A percentile compares a stretch with the other conserved stretches of the same genome.
Conservation (phyloP, 2,113 vertebrate species). For the Rhabdomys dilectus region DNA sequence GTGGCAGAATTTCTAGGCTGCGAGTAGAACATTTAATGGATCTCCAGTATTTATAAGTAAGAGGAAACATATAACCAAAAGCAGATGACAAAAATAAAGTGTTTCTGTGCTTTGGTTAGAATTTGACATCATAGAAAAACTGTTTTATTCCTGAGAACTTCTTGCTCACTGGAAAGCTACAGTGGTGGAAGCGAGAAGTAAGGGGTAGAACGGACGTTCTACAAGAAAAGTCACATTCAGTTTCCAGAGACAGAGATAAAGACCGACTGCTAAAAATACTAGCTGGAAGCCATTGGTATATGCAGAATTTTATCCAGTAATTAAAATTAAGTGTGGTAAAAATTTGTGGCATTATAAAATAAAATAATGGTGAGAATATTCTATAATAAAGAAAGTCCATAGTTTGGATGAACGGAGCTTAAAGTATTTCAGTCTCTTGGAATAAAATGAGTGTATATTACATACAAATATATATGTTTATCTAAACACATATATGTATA, state of each 20-base stretch:
- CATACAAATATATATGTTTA: neutral
- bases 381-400: neutral
- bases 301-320: neutral
- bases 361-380: neutral
- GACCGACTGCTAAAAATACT: neutral
- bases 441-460: neutral
- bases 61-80: neutral
- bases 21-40: neutral
- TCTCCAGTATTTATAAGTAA: neutral
- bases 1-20: neutral
- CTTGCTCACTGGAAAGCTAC: neutral
- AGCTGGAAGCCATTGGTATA: too few species aligned
- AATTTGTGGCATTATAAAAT: neutral
- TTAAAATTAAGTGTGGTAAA: neutral
- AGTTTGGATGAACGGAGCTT: neutral
- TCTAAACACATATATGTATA: too few species aligned
- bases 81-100: neutral
- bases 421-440: neutral
- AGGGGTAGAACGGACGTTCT: neutral
- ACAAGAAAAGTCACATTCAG: neutral
- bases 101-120: neutral
- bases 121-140: neutral
- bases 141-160: neutral
- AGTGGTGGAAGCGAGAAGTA: fast-evolving
- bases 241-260: neutral